A percentile compares a stretch with the other conserved stretches of the same genome.
These are phyloP conservation scores for Zhengitettix transpicula DNA, from an alignment of 2,888 invertebrate species.

Conservation along the genomic window DNA sequence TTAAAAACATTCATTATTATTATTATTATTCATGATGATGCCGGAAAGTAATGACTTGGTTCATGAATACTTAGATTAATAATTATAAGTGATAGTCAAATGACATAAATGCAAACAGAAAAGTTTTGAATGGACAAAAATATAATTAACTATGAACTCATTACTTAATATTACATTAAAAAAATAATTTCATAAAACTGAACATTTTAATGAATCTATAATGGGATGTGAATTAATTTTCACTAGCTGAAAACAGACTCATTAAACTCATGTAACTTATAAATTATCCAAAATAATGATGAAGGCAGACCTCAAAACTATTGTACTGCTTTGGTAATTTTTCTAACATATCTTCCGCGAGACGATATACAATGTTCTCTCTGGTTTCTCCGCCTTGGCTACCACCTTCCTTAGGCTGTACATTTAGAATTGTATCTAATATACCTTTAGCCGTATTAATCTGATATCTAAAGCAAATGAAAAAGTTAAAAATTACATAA, in stretches of 20 bases:
- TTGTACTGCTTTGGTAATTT: slow-evolving; percentile 78
- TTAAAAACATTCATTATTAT: background rate
- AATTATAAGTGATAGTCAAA: too few species aligned
- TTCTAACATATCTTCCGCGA: slow-evolving; percentile 84
- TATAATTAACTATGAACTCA: too few species aligned
- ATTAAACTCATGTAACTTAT: background rate
- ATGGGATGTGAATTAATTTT: too few species aligned
- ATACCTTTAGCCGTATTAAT: slow-evolving; percentile 91
- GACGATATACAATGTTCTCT: slow-evolving; percentile 77
- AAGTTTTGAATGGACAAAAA: too few species aligned
- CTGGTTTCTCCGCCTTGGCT: slow-evolving; percentile 81
- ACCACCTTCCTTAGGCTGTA: slow-evolving; percentile 94
- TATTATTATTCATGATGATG: background rate
- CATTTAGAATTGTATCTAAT: slow-evolving; percentile 82
- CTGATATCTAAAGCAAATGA: slow-evolving; percentile 42
- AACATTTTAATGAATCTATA: too few species aligned
- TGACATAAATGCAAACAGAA: too few species aligned
- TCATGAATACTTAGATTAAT: too few species aligned
- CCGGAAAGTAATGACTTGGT: background rate
- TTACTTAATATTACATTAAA: too few species aligned
- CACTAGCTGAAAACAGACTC: too few species aligned
- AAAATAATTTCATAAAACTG: too few species aligned
- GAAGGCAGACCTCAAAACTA: slow-evolving; percentile 48
- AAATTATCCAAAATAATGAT: background rate
- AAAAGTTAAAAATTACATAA: background rate